These are phyloP conservation scores for Drosophila sturtevanti DNA, from an alignment of 1,140 invertebrate genomes.

Conservation along the genomic window DNA sequence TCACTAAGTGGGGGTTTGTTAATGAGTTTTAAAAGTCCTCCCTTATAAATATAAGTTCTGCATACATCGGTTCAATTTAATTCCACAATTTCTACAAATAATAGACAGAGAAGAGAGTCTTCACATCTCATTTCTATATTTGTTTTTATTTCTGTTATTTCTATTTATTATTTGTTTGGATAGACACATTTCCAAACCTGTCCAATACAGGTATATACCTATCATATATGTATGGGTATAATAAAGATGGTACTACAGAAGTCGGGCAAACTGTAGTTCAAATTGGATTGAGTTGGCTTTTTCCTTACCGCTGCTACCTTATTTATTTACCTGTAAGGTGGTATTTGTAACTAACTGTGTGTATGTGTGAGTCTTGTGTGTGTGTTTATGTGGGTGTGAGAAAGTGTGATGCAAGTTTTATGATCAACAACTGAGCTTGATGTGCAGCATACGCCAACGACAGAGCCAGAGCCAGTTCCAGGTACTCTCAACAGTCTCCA, in stretches of 20 bases:
- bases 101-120: no score
- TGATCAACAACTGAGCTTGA: constrained; percentile 70
- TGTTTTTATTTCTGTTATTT: no score
- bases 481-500: background rate
- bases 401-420: constrained; percentile 58
- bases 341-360: background rate
- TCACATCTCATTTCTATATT: no score
- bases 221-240: background rate
- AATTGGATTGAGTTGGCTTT: constrained; percentile 44
- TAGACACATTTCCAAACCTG: background rate
- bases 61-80: no score
- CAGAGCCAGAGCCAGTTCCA: background rate
- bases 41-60: no score
- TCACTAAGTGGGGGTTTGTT: no score
- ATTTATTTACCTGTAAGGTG: constrained; percentile 52
- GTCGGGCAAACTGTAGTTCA: constrained; percentile 1
- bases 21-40: no score
- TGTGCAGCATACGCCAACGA: constrained; percentile 60
- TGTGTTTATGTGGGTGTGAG: background rate
- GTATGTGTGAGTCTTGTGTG: constrained; percentile 1
- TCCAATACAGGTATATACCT: background rate
- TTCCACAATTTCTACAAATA: no score
- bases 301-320: constrained; percentile 36
- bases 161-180: no score
- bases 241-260: background rate